phyloP scores from a whole-genome alignment of 2,113 vertebrate genomes.

The Scolopax mira region DNA sequence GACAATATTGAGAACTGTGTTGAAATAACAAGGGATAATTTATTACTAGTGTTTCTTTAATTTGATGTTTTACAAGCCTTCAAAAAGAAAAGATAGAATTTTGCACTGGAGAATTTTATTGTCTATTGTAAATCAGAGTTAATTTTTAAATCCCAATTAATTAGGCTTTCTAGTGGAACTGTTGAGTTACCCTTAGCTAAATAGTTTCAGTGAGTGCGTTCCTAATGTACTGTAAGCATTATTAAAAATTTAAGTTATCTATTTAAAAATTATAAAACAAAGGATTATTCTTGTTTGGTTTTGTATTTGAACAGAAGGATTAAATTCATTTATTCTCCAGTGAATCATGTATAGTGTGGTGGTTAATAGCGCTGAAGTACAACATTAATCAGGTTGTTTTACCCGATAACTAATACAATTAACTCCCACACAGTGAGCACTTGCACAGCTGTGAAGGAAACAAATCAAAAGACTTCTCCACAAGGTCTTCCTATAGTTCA shows the following conservation, averaged over 20 bases:
- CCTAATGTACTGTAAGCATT: background rate
- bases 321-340: conserved; percentile 28
- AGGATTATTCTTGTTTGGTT: conserved; percentile 43
- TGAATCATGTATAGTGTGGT: conserved; percentile 8
- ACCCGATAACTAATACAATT: conserved; percentile 35
- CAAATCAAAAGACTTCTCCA: background rate
- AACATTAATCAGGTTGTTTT: conserved; percentile 52
- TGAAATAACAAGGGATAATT: background rate
- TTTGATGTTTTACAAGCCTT: background rate
- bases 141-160: conserved; percentile 44
- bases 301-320: conserved; percentile 46
- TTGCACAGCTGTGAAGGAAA: background rate
- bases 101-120: background rate
- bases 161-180: conserved; percentile 17
- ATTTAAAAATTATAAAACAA: conserved; percentile 51
- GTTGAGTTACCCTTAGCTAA: conserved; percentile 29
- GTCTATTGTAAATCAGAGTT: conserved; percentile 15
- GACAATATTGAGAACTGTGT: background rate
- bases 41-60: background rate
- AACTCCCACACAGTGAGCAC: background rate
- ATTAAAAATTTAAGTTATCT: conserved; percentile 39
- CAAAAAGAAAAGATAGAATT: background rate
- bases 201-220: background rate
- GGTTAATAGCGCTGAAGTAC: conserved; percentile 45
- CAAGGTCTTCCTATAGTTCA: background rate